Evolutionary conservation across 2,888 invertebrate genomes (phyloP).

Genomic region (Apamea monoglypha): DNA sequence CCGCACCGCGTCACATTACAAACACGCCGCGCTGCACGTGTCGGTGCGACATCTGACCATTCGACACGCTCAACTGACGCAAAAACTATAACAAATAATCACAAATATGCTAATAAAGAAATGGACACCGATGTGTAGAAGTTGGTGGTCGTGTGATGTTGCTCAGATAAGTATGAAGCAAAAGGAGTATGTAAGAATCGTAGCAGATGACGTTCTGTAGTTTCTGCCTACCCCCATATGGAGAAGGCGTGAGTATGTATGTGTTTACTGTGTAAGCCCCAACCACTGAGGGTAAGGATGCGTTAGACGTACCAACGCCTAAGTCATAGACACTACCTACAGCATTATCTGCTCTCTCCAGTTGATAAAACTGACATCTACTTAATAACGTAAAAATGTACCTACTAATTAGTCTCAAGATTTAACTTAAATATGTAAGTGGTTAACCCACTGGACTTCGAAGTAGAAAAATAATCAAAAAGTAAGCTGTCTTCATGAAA

Average conservation of each 20-base stretch:
- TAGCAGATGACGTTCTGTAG: neutral
- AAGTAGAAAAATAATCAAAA: neutral
- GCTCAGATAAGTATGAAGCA: neutral
- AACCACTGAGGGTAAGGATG: neutral
- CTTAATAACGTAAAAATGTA: neutral
- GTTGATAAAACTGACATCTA: neutral
- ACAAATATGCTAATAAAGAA: slow-evolving; percentile 33
- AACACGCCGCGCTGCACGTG: slow-evolving; percentile 62
- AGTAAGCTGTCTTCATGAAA: neutral
- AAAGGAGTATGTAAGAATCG: neutral
- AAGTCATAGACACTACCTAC: neutral
- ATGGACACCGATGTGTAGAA: slow-evolving; percentile 7
- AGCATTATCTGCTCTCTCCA: neutral
- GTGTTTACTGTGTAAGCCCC: neutral
- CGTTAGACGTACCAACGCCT: neutral
- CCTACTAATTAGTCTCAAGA: neutral
- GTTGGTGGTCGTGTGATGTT: neutral
- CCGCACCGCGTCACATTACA: slow-evolving; percentile 59
- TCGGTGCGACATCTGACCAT: slow-evolving; percentile 58
- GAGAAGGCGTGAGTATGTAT: neutral
- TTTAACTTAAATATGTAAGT: neutral
- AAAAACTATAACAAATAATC: slow-evolving; percentile 59
- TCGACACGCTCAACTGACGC: slow-evolving; percentile 53
- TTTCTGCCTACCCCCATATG: too few species aligned
- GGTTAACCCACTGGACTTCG: neutral